Base-by-base conservation (phyloP, 2,113 vertebrate genomes). In the Gymnocephalus cernua region DNA sequence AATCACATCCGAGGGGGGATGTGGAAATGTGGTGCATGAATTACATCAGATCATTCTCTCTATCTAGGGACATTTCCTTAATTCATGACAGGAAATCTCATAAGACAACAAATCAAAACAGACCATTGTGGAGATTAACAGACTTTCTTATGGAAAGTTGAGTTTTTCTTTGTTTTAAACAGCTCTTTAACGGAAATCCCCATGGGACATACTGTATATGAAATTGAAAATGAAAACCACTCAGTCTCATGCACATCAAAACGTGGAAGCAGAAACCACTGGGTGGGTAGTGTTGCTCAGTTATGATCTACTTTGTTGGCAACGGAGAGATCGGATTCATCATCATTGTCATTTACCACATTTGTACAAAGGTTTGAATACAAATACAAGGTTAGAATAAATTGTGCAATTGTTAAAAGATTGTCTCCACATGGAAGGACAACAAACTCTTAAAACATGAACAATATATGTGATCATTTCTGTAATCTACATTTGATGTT, bases 41-140 rank as follows among this genome's bases (percentile, higher is more conserved):
- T 80, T 80, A 73, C 77, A 73, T 80, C 77, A 73, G 59, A 72
- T 63, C 57, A 61, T 27, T 4, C 25, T 76, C 51, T 18, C 35
- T 29, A 54, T 56, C 73, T 1, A 45, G 48, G 59, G 72, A 75
- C 59, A 16, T 44, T 29, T 25, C 3, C 48, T 29, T 29, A 6
- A 53, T 54, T 38, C 13, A 44, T 41, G 59, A 19, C 58, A 53
- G 35, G 16, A 29, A 45, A 2, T 16, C 9, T 41, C 61, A 54
- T 6, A 54, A 45, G 59, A 41, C 21, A 38, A 21, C 47, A 27
- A 8, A 63, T n/a, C 32, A 74, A 35, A 14, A 44, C 53, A 47
- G 58, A 74, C 19, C 19, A 3, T 21, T 23, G 16, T 9, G 27
- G n/a, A 16, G n/a, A 54, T 21, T 3, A 1, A 14, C 27, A 4